phyloP scores from a whole-genome alignment of 2,888 invertebrate species.

The Xiphydria camelus region DNA sequence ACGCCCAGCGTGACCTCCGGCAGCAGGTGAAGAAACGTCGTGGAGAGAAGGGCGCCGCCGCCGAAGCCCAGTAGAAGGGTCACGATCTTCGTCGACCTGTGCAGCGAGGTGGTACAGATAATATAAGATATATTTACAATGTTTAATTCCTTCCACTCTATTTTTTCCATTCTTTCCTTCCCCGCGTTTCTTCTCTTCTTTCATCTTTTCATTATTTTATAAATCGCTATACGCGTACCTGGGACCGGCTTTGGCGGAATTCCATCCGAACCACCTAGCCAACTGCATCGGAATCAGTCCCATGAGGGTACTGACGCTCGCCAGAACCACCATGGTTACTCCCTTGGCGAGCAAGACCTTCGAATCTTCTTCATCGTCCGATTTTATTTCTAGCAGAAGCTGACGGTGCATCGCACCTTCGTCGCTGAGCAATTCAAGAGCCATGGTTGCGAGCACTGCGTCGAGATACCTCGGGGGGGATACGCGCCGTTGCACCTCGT shows the following conservation, averaged over 20 bases:
- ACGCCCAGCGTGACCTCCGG: conserved; percentile 78
- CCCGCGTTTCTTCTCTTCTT: no score
- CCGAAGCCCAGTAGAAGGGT: conserved; percentile 75
- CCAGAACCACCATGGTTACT: conserved; percentile 77
- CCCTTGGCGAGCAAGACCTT: conserved; percentile 72
- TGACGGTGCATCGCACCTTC: no score
- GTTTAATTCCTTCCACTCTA: not conserved
- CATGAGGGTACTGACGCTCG: conserved; percentile 73
- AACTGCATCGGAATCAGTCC: conserved; percentile 76
- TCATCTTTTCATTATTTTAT: no score
- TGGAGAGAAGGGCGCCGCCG: conserved; percentile 81
- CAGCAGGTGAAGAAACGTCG: conserved; percentile 79
- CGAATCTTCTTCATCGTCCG: conserved; percentile 55
- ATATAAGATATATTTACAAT: no score
- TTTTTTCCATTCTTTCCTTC: no score
- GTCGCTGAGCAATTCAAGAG: no score
- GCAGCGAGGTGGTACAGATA: no score
- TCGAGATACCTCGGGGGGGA: no score
- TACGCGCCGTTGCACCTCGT: no score
- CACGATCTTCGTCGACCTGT: conserved; percentile 56
- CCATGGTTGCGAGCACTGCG: no score
- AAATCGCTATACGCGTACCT: no score
- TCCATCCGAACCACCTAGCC: conserved; percentile 68
- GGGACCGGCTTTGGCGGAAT: conserved; percentile 45
- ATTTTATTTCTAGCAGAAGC: no score